phyloP scores from a whole-genome alignment of 2,888 invertebrate species.

The Cephonodes hylas region DNA sequence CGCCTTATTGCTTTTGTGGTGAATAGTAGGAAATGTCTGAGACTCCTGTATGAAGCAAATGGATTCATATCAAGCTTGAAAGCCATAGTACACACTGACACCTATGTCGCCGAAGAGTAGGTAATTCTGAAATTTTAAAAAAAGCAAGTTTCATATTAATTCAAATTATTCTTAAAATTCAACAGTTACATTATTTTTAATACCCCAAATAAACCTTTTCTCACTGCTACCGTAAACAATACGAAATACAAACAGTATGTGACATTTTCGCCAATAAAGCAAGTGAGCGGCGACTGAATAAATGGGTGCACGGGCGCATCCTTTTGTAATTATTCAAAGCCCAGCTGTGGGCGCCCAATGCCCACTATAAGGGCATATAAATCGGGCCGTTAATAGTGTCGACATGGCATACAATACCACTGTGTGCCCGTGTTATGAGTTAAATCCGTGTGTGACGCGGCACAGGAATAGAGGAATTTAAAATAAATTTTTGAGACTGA shows the following conservation, averaged over 20 bases:
- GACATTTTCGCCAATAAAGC: constrained; percentile 56
- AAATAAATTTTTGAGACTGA: background rate
- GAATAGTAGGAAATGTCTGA: too few relatives aligned
- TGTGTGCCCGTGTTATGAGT: constrained; percentile 47
- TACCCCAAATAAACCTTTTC: too few relatives aligned
- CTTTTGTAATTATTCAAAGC: constrained; percentile 72
- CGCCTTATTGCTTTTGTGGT: background rate
- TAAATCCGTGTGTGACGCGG: constrained; percentile 34
- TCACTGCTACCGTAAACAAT: constrained; percentile 27
- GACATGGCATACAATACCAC: constrained; percentile 67
- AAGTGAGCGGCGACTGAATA: constrained; percentile 48
- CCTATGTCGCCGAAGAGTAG: too few relatives aligned
- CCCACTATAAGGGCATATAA: constrained; percentile 64
- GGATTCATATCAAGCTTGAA: too few relatives aligned
- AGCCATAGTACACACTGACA: too few relatives aligned
- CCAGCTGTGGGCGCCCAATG: constrained; percentile 33
- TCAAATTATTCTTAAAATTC: too few relatives aligned
- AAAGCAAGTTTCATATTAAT: too few relatives aligned
- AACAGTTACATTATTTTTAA: too few relatives aligned
- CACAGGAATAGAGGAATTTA: constrained; percentile 24
- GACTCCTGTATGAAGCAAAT: too few relatives aligned
- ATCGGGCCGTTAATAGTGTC: constrained; percentile 67
- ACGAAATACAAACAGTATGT: constrained; percentile 38
- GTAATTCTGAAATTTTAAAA: too few relatives aligned
- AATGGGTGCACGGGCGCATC: constrained; percentile 50